phyloP scores from a whole-genome alignment of 2,113 vertebrate species.

The Psettodes erumei region DNA sequence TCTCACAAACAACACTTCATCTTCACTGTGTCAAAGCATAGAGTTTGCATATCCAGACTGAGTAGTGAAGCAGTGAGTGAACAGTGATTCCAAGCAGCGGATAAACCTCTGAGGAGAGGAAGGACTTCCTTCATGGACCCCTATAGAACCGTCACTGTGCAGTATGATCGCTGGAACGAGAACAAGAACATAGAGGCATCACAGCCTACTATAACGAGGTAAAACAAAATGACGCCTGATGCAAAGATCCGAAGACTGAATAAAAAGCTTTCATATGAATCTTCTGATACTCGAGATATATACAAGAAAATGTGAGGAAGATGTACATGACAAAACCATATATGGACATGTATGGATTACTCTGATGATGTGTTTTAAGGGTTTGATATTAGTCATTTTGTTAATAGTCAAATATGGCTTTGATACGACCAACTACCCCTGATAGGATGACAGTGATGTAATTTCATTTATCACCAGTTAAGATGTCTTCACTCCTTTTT shows the following conservation, averaged over 20 bases:
- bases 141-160: constrained; percentile 63
- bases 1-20: neutral
- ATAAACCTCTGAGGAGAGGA: constrained; percentile 72
- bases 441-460: no score
- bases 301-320: no score
- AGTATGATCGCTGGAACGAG: constrained; percentile 86
- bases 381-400: no score
- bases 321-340: no score
- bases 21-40: neutral
- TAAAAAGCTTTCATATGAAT: neutral
- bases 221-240: constrained; percentile 33
- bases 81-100: constrained; percentile 8
- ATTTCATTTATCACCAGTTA: no score
- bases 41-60: neutral
- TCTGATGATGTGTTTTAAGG: no score
- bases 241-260: neutral
- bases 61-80: neutral
- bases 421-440: no score
- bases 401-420: no score
- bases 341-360: no score
- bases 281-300: no score
- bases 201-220: constrained; percentile 74
- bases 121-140: constrained; percentile 84
- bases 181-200: constrained; percentile 73
- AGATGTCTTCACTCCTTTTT: no score